Evolutionary conservation across 1,140 invertebrate species (phyloP).

Genomic region (Whitmania pigra): DNA sequence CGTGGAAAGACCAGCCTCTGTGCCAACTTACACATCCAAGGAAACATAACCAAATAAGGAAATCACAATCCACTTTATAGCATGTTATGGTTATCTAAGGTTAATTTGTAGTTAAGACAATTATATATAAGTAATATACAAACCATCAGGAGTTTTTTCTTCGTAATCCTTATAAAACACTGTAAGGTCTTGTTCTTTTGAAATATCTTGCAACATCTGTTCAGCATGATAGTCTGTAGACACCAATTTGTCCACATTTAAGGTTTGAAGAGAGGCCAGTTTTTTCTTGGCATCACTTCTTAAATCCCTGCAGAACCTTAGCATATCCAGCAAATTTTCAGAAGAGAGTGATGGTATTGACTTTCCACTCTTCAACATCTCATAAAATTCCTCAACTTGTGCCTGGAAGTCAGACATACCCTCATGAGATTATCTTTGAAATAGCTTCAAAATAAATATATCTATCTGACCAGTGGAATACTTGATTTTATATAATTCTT

Average conservation of each 20-base stretch:
- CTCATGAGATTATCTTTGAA: too few species aligned
- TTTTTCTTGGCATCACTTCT: constrained; percentile 69
- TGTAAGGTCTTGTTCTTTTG: constrained; percentile 74
- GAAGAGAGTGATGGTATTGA: constrained; percentile 60
- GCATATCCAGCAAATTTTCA: constrained; percentile 73
- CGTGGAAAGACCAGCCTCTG: too few species aligned
- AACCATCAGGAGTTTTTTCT: constrained; percentile 65
- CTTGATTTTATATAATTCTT: too few species aligned
- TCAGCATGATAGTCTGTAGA: constrained; percentile 67
- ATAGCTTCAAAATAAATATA: too few species aligned
- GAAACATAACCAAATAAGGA: too few species aligned
- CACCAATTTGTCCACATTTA: constrained; percentile 30
- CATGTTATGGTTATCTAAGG: too few species aligned
- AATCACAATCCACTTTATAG: too few species aligned
- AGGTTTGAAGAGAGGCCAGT: constrained; percentile 66
- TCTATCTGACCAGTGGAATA: neutral
- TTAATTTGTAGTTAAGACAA: too few species aligned
- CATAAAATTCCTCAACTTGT: constrained; percentile 44
- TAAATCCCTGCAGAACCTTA: constrained; percentile 80
- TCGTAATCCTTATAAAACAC: constrained; percentile 89
- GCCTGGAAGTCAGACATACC: too few species aligned
- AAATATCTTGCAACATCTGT: constrained; percentile 77
- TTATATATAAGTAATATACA: constrained; percentile 26
- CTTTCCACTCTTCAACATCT: constrained; percentile 59
- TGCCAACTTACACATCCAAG: too few species aligned